phyloP scores from a whole-genome alignment of 2,888 invertebrate species.

The Ormyrus labotus region DNA sequence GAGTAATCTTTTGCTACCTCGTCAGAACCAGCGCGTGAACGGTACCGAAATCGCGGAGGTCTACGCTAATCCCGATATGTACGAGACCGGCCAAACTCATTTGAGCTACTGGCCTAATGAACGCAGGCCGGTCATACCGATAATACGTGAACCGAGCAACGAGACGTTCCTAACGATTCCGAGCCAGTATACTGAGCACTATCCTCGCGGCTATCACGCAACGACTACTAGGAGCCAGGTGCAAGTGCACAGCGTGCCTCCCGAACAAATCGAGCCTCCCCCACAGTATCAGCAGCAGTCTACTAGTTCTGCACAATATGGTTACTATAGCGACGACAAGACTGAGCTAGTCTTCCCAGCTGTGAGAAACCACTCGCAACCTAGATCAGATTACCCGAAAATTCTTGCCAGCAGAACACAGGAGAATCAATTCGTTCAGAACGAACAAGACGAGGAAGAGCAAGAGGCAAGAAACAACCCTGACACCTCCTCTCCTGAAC shows the following conservation, averaged over 20 bases:
- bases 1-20: neutral
- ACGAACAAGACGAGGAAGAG: too few relatives aligned
- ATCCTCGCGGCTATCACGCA: slow-evolving; percentile 35
- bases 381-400: slow-evolving; percentile 49
- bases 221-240: slow-evolving; percentile 17
- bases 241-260: slow-evolving; percentile 40
- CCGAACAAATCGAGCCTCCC: neutral
- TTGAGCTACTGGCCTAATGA: slow-evolving; percentile 61
- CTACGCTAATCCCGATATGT: slow-evolving; percentile 43
- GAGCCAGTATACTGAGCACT: slow-evolving; percentile 59
- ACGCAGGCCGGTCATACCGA: slow-evolving; percentile 62
- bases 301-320: slow-evolving; percentile 58
- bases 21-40: slow-evolving; percentile 30
- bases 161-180: slow-evolving; percentile 66
- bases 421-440: too few relatives aligned
- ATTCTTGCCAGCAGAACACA: too few relatives aligned
- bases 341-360: slow-evolving; percentile 65
- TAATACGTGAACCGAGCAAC: slow-evolving; percentile 65
- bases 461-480: too few relatives aligned
- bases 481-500: slow-evolving; percentile 27
- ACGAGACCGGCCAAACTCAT: slow-evolving; percentile 51
- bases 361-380: slow-evolving; percentile 54
- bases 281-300: slow-evolving; percentile 35
- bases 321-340: slow-evolving; percentile 65
- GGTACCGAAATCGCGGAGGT: slow-evolving; percentile 42